Percentiles rank a stretch among this genome's conserved stretches.
Conservation (phyloP, 2,888 invertebrate species). For the Brachypterus glaber region DNA sequence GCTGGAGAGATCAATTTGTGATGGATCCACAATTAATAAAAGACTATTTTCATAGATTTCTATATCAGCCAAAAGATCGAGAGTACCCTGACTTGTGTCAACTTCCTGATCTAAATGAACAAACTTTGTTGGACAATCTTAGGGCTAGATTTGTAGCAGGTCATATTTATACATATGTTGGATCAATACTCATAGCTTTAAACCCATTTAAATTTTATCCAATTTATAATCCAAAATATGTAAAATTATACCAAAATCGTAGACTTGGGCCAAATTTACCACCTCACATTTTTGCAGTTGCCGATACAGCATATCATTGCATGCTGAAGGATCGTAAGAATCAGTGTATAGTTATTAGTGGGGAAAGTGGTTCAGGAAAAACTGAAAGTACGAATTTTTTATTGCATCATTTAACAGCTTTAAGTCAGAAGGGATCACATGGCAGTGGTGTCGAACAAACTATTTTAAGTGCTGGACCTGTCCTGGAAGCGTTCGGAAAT, state of each 20-base stretch:
- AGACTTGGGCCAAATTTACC: constrained; percentile 84
- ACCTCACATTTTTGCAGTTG: constrained; percentile 94
- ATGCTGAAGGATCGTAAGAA: constrained; percentile 87
- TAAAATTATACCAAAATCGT: constrained; percentile 89
- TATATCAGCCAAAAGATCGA: constrained; percentile 84
- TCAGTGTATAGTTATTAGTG: constrained; percentile 92
- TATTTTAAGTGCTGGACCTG: constrained; percentile 90
- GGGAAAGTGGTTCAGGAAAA: constrained; percentile 92
- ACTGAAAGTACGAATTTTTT: constrained; percentile 95
- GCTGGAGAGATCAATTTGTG: constrained; percentile 80
- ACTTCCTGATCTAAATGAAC: constrained; percentile 89
- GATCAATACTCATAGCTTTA: constrained; percentile 89
- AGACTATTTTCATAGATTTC: constrained; percentile 83
- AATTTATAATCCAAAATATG: constrained; percentile 96
- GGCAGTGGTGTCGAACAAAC: constrained; percentile 96
- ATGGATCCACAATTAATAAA: constrained; percentile 87
- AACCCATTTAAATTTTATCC: constrained; percentile 94
- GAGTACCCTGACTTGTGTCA: constrained; percentile 95
- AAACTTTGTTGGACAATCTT: constrained; percentile 84
- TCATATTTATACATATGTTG: constrained; percentile 94
- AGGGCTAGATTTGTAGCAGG: constrained; percentile 80
- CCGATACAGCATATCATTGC: constrained; percentile 87
- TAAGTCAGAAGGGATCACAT: constrained; percentile 88
- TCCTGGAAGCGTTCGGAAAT: constrained; percentile 96
- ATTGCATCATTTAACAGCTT: constrained; percentile 86